Evolutionary conservation across 2,888 invertebrate genomes (phyloP).

Genomic region (Gastrophysa polygoni): DNA sequence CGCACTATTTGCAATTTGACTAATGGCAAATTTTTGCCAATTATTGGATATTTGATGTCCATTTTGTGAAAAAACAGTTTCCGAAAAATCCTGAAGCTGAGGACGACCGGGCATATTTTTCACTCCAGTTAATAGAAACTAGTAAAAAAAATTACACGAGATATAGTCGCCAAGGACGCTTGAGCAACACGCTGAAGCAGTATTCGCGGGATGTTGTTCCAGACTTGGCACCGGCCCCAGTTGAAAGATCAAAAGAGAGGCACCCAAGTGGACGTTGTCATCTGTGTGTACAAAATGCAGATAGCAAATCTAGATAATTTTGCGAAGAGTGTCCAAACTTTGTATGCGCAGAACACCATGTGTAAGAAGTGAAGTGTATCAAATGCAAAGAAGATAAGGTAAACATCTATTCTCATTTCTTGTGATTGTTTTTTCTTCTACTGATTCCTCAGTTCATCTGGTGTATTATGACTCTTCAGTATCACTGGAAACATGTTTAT

Average conservation of each 20-base stretch:
- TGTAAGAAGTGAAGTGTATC: slow-evolving; percentile 3
- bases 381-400: not conserved
- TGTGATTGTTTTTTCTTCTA: not conserved
- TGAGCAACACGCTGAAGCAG: slow-evolving; percentile 2
- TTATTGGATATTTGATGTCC: not conserved
- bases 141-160: not conserved
- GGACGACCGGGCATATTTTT: not conserved
- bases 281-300: slow-evolving; percentile 2
- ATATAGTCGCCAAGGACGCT: slow-evolving; percentile 1
- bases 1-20: slow-evolving; percentile 5
- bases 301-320: not conserved
- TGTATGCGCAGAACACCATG: slow-evolving; percentile 5
- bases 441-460: not conserved
- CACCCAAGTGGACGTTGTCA: not conserved
- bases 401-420: too few species aligned
- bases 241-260: not conserved
- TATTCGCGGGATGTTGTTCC: slow-evolving; percentile 5
- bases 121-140: not conserved
- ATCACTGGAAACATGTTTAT: slow-evolving; percentile 1
- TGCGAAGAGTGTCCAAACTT: slow-evolving; percentile 2
- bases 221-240: slow-evolving; percentile 4
- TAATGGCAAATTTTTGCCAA: slow-evolving; percentile 4
- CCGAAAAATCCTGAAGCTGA: not conserved
- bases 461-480: not conserved
- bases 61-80: slow-evolving; percentile 1